phyloP scores from a whole-genome alignment of 2,888 invertebrate genomes.

The Phortica magna region DNA sequence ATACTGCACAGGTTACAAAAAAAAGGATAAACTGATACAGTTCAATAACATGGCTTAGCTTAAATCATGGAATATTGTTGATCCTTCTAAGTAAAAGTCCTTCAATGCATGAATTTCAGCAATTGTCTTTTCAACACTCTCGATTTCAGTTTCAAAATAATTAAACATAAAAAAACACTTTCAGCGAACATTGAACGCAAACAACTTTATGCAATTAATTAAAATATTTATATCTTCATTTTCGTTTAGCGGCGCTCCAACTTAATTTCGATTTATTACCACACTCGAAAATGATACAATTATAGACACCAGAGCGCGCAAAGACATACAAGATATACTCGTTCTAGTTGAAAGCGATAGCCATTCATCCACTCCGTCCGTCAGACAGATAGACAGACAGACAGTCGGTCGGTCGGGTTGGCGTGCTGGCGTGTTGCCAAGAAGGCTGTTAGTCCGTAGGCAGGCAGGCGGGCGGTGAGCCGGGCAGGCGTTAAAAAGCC shows the following conservation, averaged over 20 bases:
- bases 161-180: constrained; percentile 35
- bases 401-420: not conserved
- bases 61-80: not conserved
- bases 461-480: not conserved
- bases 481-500: not conserved
- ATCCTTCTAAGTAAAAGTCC: not conserved
- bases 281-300: constrained; percentile 69
- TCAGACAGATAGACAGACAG: constrained; percentile 24
- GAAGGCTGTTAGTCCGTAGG: not conserved
- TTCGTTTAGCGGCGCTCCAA: constrained; percentile 59
- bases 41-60: not conserved
- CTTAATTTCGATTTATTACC: constrained; percentile 70
- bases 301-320: constrained; percentile 49
- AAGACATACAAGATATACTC: constrained; percentile 60
- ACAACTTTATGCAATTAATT: constrained; percentile 63
- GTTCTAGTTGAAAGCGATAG: constrained; percentile 71
- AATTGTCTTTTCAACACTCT: constrained; percentile 30
- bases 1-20: not conserved
- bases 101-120: not conserved
- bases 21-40: not conserved
- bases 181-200: not conserved
- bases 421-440: not conserved
- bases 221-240: constrained; percentile 50
- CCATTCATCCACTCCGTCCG: constrained; percentile 35
- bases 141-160: constrained; percentile 3